These are phyloP conservation scores for Tetrao urogallus DNA, from an alignment of 2,113 vertebrate genomes.

Conservation along the genomic window DNA sequence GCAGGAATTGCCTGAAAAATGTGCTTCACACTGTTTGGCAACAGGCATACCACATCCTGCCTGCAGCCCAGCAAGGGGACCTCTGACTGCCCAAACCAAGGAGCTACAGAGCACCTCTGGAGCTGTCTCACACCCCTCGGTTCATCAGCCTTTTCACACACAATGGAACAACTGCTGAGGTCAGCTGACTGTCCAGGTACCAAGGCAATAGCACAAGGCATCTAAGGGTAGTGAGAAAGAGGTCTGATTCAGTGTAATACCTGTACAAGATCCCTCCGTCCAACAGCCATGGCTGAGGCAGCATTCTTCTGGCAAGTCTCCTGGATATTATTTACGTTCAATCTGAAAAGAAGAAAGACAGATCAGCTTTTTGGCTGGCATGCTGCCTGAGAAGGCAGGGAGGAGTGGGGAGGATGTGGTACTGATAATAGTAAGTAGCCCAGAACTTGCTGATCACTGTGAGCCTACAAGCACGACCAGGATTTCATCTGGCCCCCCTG, in stretches of 20 bases:
- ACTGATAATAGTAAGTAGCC: not conserved
- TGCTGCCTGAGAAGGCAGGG: rapidly evolving
- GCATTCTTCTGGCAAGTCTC: conserved; percentile 97
- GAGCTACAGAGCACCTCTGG: not conserved
- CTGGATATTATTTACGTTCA: conserved; percentile 93
- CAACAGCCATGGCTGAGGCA: conserved; percentile 86
- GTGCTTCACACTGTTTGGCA: not conserved
- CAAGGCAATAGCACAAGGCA: not conserved
- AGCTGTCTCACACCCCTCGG: not conserved
- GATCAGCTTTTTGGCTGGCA: not conserved
- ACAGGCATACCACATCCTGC: not conserved
- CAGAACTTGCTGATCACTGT: not conserved
- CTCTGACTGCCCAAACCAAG: not conserved
- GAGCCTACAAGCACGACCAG: not conserved
- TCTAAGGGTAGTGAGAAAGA: not conserved
- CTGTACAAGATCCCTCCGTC: conserved; percentile 94
- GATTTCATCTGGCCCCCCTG: not conserved
- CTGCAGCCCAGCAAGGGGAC: not conserved
- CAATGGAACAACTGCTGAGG: not conserved
- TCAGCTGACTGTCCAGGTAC: not conserved
- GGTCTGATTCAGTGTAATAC: conserved; percentile 51
- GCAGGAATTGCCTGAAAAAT: conserved; percentile 24
- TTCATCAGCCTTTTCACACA: not conserved
- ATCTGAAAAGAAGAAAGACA: conserved; percentile 72
- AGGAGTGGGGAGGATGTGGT: not conserved